Base-by-base conservation (phyloP, 2,888 invertebrate species). In the Pachliopta kotzebuea region DNA sequence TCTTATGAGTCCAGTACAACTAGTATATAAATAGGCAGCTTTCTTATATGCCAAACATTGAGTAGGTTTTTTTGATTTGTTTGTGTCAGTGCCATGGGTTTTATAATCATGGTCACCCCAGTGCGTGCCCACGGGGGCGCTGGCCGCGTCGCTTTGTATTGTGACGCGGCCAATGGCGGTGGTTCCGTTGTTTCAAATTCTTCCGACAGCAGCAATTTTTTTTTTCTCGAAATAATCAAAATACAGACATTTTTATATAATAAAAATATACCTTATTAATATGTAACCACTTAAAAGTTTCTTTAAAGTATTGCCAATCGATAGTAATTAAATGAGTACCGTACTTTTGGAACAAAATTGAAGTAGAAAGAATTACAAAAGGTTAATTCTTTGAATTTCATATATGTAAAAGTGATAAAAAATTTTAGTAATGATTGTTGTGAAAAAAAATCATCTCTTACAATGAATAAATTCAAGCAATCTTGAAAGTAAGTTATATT, bases 131-230 rank as follows among this genome's bases (percentile, higher is more conserved):
- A 69, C 68, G 78, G 75, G 77, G 77, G 73, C 78, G 78, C 75
- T 79, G 83, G 80, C 83, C 81, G 76, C 74, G 71, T 70, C 77
- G 76, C 56, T 61, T 63, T 64, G 66, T 67, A 69, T 68, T 69
- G 66, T 72, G 73, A 70, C 71, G 69, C 69, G 63, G 57, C 65
- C 61, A 65, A 58, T 57, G 61, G 61, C 23, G 66, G 68, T 69
- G 68, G 71, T 67, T 62, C 56, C 63, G n/a, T 61, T 65, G 62
- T 64, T 64, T 58, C 65, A 62, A 64, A 65, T 64, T 62, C 61
- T 56, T 67, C 67, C 60, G 69, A 70, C 65, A 71, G 71, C 73
- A 73, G 14, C 37, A 11, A 37, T 37, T n/a, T 53, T 50, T 61
- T 61, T 59, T 50, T 58, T 61, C 54, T 29, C 37, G 60, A 45